Evolutionary conservation across 2,888 invertebrate species (phyloP).

Genomic region (Meteorus cinctellus): DNA sequence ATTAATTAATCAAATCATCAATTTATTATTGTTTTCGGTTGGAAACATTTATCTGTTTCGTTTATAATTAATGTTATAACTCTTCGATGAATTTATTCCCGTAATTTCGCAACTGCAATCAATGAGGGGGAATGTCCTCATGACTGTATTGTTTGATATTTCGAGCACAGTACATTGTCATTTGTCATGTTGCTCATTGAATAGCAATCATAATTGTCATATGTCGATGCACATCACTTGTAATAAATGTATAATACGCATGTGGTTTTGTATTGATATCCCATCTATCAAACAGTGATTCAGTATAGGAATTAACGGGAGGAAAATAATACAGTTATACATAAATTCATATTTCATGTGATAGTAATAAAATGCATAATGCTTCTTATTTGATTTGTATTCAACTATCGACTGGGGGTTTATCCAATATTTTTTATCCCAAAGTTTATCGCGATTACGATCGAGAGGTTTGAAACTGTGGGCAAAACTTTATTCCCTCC

Average conservation of each 20-base stretch:
- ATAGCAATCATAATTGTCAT: constrained; percentile 1
- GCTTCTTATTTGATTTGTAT: constrained; percentile 16
- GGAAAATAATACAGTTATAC: background rate
- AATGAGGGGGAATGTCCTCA: too few relatives aligned
- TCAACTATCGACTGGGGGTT: constrained; percentile 21
- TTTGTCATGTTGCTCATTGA: background rate
- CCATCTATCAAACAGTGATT: background rate
- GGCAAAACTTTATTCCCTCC: constrained; percentile 39
- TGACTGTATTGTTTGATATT: too few relatives aligned
- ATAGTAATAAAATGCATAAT: background rate
- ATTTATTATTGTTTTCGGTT: too few relatives aligned
- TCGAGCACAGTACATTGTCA: too few relatives aligned
- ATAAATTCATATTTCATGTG: background rate
- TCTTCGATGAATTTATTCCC: too few relatives aligned
- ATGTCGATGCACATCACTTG: constrained; percentile 10
- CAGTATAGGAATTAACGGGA: background rate
- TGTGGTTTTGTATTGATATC: background rate
- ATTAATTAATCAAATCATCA: too few relatives aligned
- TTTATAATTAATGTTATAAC: too few relatives aligned
- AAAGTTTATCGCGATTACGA: constrained; percentile 43
- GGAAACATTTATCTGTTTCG: too few relatives aligned
- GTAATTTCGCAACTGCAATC: too few relatives aligned
- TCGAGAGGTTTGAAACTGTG: constrained; percentile 42
- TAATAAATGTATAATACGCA: background rate
- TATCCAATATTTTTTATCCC: constrained; percentile 37